phyloP scores from a whole-genome alignment of 1,140 invertebrate genomes.

The Drosophila tristis region DNA sequence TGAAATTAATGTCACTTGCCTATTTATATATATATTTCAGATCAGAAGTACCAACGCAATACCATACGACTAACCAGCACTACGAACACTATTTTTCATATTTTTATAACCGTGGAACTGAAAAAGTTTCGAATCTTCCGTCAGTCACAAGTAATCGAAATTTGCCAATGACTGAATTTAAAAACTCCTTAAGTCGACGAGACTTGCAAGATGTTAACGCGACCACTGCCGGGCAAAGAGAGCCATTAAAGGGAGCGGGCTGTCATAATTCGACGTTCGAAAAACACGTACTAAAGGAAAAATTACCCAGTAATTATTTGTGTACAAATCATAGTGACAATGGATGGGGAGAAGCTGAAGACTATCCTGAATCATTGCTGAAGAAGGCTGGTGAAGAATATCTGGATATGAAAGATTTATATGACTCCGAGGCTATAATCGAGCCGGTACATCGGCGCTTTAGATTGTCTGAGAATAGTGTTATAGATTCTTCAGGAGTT shows the following conservation, averaged over 20 bases:
- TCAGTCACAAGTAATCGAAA: slow-evolving; percentile 31
- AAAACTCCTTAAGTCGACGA: slow-evolving; percentile 32
- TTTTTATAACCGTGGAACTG: slow-evolving; percentile 68
- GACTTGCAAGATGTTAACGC: slow-evolving; percentile 15
- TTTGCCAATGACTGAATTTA: slow-evolving; percentile 67
- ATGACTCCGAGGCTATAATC: slow-evolving; percentile 27
- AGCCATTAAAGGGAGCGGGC: slow-evolving; percentile 34
- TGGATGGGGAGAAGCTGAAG: slow-evolving; percentile 23
- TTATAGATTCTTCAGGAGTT: slow-evolving; percentile 23
- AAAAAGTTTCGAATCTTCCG: slow-evolving; percentile 42
- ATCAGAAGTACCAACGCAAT: slow-evolving; percentile 39
- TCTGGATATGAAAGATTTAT: slow-evolving; percentile 37
- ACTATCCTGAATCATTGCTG: slow-evolving; percentile 5
- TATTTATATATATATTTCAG: slow-evolving; percentile 22
- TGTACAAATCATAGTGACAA: slow-evolving; percentile 37
- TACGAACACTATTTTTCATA: slow-evolving; percentile 79
- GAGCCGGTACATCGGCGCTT: slow-evolving; percentile 54
- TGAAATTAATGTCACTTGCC: neutral
- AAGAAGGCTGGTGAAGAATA: slow-evolving; percentile 22
- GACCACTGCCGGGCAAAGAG: slow-evolving; percentile 11
- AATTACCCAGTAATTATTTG: slow-evolving; percentile 54
- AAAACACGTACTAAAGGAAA: slow-evolving; percentile 59
- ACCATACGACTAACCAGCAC: slow-evolving; percentile 61
- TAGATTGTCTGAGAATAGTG: slow-evolving; percentile 20
- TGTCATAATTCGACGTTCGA: slow-evolving; percentile 50